Percentiles rank a stretch among this genome's conserved stretches.
phyloP scores from a whole-genome alignment of 2,113 vertebrate species.

The Prochilodus magdalenae region DNA sequence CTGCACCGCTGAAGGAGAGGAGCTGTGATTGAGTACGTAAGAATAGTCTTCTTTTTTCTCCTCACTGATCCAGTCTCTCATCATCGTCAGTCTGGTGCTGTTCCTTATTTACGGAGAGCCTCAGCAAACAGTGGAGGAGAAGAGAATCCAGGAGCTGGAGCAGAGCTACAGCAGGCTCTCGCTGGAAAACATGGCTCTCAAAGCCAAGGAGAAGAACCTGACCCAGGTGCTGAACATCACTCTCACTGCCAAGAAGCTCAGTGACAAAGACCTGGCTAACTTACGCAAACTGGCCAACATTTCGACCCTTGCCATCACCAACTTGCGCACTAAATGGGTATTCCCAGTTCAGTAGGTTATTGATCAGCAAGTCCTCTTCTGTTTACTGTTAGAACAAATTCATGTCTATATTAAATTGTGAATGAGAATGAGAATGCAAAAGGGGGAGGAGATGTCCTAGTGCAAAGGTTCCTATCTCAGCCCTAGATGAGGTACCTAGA shows the following conservation, averaged over 20 bases:
- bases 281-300: conserved; percentile 46
- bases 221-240: conserved; percentile 77
- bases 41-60: conserved; percentile 90
- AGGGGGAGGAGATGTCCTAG: no score
- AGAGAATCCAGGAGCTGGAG: conserved; percentile 77
- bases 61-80: conserved; percentile 91
- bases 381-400: no score
- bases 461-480: no score
- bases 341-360: conserved; percentile 44
- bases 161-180: conserved; percentile 71
- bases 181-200: conserved; percentile 62
- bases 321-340: conserved; percentile 10
- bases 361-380: background rate
- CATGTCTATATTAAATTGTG: no score
- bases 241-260: conserved; percentile 56
- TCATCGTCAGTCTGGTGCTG: conserved; percentile 92
- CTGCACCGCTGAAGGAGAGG: conserved; percentile 68
- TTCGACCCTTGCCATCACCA: conserved; percentile 31
- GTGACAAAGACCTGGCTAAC: conserved; percentile 50
- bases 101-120: conserved; percentile 91
- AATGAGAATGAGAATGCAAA: no score
- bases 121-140: conserved; percentile 70
- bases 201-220: conserved; percentile 69
- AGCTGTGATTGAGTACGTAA: conserved; percentile 84
- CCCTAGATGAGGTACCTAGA: no score